A percentile compares a stretch with the other conserved stretches of the same genome.
Evolutionary conservation across 2,797 vertebrate genomes (phyloP).

Genomic region (Melanogrammus aeglefinus): DNA sequence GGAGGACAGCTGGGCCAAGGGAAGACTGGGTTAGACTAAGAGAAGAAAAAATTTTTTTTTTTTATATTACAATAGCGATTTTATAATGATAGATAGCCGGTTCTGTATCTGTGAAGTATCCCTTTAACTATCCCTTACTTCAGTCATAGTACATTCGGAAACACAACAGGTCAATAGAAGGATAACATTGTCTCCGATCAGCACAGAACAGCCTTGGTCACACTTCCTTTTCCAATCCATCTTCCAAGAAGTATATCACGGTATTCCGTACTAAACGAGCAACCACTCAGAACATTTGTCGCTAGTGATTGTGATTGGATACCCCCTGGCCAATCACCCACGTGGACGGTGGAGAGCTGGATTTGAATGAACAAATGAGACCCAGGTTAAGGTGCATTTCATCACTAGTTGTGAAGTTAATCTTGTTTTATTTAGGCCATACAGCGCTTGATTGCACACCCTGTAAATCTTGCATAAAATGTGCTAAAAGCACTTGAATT

Average conservation of each 20-base stretch:
- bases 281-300: not conserved
- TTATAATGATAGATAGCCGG: too few species aligned
- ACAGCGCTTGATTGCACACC: too few species aligned
- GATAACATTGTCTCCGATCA: not conserved
- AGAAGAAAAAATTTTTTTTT: too few species aligned
- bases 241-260: not conserved
- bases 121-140: not conserved
- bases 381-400: not conserved
- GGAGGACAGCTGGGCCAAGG: too few species aligned
- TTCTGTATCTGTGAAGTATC: too few species aligned
- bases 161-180: not conserved
- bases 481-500: too few species aligned
- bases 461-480: too few species aligned
- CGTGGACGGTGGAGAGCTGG: not conserved
- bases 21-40: too few species aligned
- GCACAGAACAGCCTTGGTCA: not conserved
- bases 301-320: not conserved
- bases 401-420: not conserved
- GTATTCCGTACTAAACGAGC: too few species aligned
- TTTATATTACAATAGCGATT: too few species aligned
- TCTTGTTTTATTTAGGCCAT: not conserved
- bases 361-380: not conserved
- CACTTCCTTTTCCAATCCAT: not conserved
- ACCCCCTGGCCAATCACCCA: not conserved
- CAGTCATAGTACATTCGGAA: not conserved